Evolutionary conservation across 2,113 vertebrate species (phyloP).

Genomic region (Calidris pugnax): DNA sequence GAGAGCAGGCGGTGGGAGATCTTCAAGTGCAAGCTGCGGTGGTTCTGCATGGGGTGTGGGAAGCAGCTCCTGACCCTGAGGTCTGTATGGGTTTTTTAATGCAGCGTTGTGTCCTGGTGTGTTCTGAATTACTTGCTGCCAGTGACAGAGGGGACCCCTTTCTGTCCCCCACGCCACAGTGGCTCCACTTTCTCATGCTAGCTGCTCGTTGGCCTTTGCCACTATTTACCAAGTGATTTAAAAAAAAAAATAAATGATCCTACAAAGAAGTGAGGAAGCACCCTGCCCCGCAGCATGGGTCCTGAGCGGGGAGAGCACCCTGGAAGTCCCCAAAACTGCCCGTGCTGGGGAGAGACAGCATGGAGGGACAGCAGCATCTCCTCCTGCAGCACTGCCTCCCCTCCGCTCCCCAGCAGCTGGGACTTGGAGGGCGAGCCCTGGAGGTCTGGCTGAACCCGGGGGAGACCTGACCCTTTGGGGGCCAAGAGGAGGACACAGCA

Average conservation of each 20-base stretch:
- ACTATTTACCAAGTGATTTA: not conserved
- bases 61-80: not conserved
- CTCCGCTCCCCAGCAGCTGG: accelerated
- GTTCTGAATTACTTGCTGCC: not conserved
- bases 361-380: not conserved
- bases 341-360: not conserved
- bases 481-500: not conserved
- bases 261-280: not conserved
- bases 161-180: accelerated
- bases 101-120: not conserved
- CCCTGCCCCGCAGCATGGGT: accelerated
- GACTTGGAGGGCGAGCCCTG: accelerated
- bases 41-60: not conserved
- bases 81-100: not conserved
- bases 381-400: not conserved
- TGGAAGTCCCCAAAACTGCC: not conserved
- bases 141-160: not conserved
- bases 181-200: not conserved
- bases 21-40: not conserved
- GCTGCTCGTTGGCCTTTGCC: not conserved
- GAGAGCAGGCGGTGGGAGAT: not conserved
- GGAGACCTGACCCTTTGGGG: not conserved
- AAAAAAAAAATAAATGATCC: not conserved
- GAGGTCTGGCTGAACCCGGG: not conserved
- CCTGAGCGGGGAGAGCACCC: accelerated